Conservation (phyloP, 2,888 invertebrate species). For the Eupeodes latifasciatus region DNA sequence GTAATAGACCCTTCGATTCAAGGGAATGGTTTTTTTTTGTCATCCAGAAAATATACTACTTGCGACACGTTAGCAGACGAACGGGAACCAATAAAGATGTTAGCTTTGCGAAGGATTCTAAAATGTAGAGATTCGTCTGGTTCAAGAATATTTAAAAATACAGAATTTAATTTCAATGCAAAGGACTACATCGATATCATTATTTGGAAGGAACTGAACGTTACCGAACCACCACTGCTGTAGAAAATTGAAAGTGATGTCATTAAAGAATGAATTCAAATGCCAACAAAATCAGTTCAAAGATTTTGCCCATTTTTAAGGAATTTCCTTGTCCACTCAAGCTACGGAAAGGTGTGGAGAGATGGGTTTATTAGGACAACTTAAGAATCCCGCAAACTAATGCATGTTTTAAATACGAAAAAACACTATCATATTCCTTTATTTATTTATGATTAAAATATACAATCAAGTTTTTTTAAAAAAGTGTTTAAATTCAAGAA, state of each 20-base stretch:
- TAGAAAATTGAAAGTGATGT: not conserved
- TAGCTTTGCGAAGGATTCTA: not conserved
- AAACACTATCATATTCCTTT: not conserved
- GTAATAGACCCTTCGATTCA: not conserved
- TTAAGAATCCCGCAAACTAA: not conserved
- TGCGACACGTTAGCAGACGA: not conserved
- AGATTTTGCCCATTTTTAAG: not conserved
- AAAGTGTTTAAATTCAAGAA: not conserved
- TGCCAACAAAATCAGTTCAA: not conserved
- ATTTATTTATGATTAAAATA: not conserved
- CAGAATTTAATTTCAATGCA: slow-evolving; percentile 7
- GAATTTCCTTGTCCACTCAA: slow-evolving; percentile 7
- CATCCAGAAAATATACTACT: slow-evolving; percentile 11
- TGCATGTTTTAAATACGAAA: not conserved
- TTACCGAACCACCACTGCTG: not conserved
- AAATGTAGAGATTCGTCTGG: not conserved
- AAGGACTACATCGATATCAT: slow-evolving; percentile 2
- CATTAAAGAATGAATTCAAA: not conserved
- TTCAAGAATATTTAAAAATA: not conserved
- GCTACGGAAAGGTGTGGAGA: slow-evolving; percentile 15
- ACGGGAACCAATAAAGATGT: not conserved
- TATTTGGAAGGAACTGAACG: not conserved
- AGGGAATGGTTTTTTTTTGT: too few relatives aligned
- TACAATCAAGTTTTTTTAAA: not conserved
- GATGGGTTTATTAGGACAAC: slow-evolving; percentile 2